Evolutionary conservation across 2,888 invertebrate genomes (phyloP), one percentile per base, ranked within the genome.

Genomic region (Yponomeuta cagnagella): DNA sequence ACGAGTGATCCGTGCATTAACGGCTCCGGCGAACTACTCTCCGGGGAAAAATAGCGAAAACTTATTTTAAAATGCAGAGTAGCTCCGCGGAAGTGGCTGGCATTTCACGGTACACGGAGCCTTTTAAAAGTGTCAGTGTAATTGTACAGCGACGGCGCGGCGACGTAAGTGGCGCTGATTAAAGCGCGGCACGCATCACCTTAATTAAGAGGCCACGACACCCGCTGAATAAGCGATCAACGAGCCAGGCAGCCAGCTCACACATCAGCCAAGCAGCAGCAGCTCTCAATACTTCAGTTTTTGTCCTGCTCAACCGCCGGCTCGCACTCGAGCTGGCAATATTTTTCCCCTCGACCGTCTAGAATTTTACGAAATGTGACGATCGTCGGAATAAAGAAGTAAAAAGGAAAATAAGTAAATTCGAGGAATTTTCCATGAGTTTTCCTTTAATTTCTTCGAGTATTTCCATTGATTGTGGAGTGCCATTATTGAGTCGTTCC

Each of bases 191-290:
- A 69, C 69, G 69, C 69, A 58, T 63, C 52, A 33, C 69, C 58
- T 69, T 69, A 69, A 69, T 69, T 69, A 69, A 69, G 65, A 65
- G 58, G 52, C 69, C 68, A 6, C 68, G 69, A 69, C 52, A 10
- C 23, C 30, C 23, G 33, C 69, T 69, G 69, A 69, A 63, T 63
- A 30, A 52, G 30, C 69, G 69, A 69, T 30, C 58, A 31, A 12
- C 8, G n/a, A 68, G 68, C 23, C 15, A n/a, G 43, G 52, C 52
- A 58, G 52, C 52, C 6, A 15, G 52, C 52, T 12, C 12, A 8
- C 52, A 58, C 52, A 15, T 58, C 43, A 43, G 43, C 43, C 43
- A 8, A 43, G 9, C 1, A 43, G 43, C 43, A 5, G 8, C 43
- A 43, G 8, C 43, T 5, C 43, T 43, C 43, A 8, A 43, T 43